Evolutionary conservation across 2,113 vertebrate species (phyloP).

Genomic region (Alligator sinensis): DNA sequence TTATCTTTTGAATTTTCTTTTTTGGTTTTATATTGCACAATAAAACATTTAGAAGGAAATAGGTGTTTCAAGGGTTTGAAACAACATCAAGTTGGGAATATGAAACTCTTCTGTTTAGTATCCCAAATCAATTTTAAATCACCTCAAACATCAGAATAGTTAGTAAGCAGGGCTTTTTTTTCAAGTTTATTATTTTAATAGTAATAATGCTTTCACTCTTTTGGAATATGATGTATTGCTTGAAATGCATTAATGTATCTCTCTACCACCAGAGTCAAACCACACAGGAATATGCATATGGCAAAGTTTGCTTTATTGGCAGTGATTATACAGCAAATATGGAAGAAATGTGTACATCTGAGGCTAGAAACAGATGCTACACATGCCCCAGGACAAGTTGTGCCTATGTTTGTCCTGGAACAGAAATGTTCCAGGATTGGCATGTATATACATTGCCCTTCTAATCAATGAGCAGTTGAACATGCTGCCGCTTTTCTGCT

Average conservation of each 20-base stretch:
- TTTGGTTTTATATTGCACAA: neutral
- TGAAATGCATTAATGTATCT: constrained; percentile 16
- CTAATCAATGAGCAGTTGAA: too few relatives aligned
- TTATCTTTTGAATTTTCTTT: neutral
- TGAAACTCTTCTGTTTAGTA: neutral
- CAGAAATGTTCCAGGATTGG: too few relatives aligned
- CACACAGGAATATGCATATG: neutral
- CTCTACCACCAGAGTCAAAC: neutral
- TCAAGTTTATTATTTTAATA: neutral
- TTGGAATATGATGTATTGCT: neutral
- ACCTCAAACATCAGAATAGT: neutral
- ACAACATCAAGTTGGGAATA: neutral
- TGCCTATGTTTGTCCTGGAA: too few relatives aligned
- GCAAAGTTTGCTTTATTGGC: neutral
- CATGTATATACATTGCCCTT: too few relatives aligned
- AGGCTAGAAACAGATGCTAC: too few relatives aligned
- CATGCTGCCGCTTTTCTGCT: too few relatives aligned
- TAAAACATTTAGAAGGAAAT: neutral
- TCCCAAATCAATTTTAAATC: neutral
- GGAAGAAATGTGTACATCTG: too few relatives aligned
- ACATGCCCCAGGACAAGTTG: too few relatives aligned
- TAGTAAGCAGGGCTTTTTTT: neutral
- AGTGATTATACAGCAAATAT: neutral
- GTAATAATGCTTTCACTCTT: neutral
- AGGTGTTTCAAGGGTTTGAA: neutral